Evolutionary conservation across 2,113 vertebrate species (phyloP).

Genomic region (Carassius carassius): DNA sequence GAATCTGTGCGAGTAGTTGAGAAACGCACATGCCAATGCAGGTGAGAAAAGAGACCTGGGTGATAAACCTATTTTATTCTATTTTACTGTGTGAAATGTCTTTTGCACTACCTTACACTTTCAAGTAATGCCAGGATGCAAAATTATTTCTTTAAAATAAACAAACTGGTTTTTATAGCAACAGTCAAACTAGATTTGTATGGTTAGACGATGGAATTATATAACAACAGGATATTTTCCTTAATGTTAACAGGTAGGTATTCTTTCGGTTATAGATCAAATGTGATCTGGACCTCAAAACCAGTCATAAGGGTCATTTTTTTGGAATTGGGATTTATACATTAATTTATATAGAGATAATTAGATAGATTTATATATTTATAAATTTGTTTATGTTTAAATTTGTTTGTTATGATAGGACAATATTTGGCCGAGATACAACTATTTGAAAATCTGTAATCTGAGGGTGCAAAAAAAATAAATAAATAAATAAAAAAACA

Average conservation of each 20-base stretch:
- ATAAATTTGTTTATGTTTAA: too few relatives aligned
- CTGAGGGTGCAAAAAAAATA: too few relatives aligned
- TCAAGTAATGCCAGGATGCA: background rate
- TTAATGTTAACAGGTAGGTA: background rate
- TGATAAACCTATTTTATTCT: background rate
- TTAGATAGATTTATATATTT: too few relatives aligned
- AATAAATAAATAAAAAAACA: too few relatives aligned
- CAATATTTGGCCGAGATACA: too few relatives aligned
- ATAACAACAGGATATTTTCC: background rate
- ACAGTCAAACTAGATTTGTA: background rate
- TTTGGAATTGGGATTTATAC: too few relatives aligned
- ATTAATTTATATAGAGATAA: too few relatives aligned
- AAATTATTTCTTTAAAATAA: background rate
- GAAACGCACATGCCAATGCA: background rate
- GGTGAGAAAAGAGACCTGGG: background rate
- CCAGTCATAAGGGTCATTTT: too few relatives aligned
- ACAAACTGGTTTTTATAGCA: background rate
- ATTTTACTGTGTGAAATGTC: background rate
- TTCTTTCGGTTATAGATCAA: background rate
- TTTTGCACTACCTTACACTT: background rate
- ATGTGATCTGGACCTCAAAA: too few relatives aligned
- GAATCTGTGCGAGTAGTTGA: background rate
- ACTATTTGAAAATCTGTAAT: too few relatives aligned
- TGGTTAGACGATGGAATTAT: background rate
- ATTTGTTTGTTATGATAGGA: too few relatives aligned